Conservation (phyloP, 2,888 invertebrate genomes). For the Andrena haemorrhoa region DNA sequence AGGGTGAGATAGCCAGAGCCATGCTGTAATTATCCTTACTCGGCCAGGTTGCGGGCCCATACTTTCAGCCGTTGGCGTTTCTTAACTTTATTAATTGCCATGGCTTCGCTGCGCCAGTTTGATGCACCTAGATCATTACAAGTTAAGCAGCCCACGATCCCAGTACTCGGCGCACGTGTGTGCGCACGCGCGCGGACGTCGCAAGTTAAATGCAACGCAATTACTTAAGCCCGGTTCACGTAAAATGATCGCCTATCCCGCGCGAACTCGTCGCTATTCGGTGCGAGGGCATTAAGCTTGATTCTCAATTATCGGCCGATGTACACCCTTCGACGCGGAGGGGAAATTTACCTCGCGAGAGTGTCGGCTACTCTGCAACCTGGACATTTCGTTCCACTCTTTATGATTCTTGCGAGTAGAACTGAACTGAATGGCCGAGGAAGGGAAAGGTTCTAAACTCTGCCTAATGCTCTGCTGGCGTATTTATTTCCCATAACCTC, state of each 20-base stretch:
- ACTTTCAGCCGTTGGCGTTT: conserved; percentile 62
- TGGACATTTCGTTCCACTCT: background rate
- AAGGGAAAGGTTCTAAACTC: background rate
- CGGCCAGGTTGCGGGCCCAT: conserved; percentile 37
- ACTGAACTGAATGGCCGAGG: no score
- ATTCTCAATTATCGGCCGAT: conserved; percentile 28
- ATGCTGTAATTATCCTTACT: conserved; percentile 50
- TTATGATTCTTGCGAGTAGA: no score
- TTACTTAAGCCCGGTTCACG: conserved; percentile 61
- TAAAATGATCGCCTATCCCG: conserved; percentile 59
- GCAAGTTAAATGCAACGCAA: conserved; percentile 41
- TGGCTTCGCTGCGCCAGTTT: conserved; percentile 64
- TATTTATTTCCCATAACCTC: no score
- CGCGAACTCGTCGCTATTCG: conserved; percentile 30
- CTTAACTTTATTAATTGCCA: conserved; percentile 70
- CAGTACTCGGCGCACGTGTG: conserved; percentile 4
- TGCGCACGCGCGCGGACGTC: conserved; percentile 21
- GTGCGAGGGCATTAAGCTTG: conserved; percentile 40
- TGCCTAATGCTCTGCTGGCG: background rate
- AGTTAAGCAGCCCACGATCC: conserved; percentile 57
- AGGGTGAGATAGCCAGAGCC: background rate
- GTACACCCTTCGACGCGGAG: background rate
- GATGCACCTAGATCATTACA: conserved; percentile 64
- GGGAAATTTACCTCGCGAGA: background rate
- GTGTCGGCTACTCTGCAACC: background rate